Evolutionary conservation across 2,113 vertebrate genomes (phyloP).

Genomic region (Trematomus loennbergii): DNA sequence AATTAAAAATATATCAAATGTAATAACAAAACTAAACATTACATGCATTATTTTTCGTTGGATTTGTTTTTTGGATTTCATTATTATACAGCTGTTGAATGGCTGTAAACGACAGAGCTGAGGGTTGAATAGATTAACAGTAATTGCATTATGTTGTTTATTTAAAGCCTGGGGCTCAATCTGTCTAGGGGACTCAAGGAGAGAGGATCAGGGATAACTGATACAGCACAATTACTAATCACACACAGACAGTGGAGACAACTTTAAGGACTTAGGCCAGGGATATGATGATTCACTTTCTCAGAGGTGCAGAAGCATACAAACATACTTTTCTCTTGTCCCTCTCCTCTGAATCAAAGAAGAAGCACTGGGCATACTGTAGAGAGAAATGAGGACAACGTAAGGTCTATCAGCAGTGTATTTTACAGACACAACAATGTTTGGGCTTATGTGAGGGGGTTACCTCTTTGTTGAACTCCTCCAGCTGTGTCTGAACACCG

Average conservation of each 20-base stretch:
- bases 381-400: conserved; percentile 10
- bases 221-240: conserved; percentile 81
- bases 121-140: conserved; percentile 40
- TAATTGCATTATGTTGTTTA: conserved; percentile 12
- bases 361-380: conserved; percentile 86
- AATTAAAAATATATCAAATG: background rate
- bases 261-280: background rate
- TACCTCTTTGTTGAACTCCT: conserved; percentile 84
- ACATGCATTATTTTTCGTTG: too few relatives aligned
- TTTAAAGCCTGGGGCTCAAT: conserved; percentile 47
- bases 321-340: conserved; percentile 78
- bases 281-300: background rate
- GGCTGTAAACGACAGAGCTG: conserved; percentile 11
- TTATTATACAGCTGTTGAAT: background rate
- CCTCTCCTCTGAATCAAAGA: conserved; percentile 81
- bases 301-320: background rate
- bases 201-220: conserved; percentile 78
- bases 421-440: background rate
- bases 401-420: background rate
- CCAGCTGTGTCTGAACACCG: conserved; percentile 74
- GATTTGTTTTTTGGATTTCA: too few relatives aligned
- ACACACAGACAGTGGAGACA: conserved; percentile 35
- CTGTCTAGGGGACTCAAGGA: conserved; percentile 53
- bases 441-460: background rate
- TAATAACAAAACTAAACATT: too few relatives aligned